phyloP scores from a whole-genome alignment of 2,888 invertebrate species.

The Lepidonotus clava region DNA sequence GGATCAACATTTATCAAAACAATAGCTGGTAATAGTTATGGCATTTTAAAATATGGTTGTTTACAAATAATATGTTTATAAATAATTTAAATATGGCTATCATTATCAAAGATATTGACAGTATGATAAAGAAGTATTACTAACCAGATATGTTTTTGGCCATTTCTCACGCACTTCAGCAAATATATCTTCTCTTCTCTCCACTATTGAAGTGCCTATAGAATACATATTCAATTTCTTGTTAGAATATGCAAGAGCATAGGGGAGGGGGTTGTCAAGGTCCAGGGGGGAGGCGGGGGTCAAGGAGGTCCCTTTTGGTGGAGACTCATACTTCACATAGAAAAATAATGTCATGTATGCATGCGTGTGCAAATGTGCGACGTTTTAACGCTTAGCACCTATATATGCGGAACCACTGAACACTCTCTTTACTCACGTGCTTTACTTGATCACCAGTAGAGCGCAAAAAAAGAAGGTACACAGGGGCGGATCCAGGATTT shows the following conservation, averaged over 20 bases:
- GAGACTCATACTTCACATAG: neutral
- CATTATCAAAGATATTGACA: neutral
- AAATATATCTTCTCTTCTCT: conserved; percentile 1
- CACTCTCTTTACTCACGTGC: too few species aligned
- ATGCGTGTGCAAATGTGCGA: neutral
- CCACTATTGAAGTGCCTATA: neutral
- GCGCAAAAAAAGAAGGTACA: too few species aligned
- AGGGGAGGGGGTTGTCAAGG: neutral
- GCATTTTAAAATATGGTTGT: too few species aligned
- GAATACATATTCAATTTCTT: neutral
- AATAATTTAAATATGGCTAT: too few species aligned
- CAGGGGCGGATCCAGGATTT: too few species aligned
- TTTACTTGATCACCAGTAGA: too few species aligned
- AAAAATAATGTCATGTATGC: neutral
- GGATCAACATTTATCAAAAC: neutral
- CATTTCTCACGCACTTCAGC: conserved; percentile 6
- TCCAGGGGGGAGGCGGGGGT: neutral
- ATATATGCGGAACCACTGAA: too few species aligned
- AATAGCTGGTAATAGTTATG: neutral
- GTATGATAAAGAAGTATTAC: neutral
- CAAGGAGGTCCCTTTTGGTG: neutral
- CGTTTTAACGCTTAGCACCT: neutral
- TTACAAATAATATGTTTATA: too few species aligned
- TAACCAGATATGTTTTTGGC: neutral
- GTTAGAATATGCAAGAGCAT: neutral